Percentiles rank a stretch among this genome's conserved stretches.
These are phyloP conservation scores for Oceanodroma leucorhoa DNA, from an alignment of 2,797 vertebrate genomes.

Conservation along the genomic window DNA sequence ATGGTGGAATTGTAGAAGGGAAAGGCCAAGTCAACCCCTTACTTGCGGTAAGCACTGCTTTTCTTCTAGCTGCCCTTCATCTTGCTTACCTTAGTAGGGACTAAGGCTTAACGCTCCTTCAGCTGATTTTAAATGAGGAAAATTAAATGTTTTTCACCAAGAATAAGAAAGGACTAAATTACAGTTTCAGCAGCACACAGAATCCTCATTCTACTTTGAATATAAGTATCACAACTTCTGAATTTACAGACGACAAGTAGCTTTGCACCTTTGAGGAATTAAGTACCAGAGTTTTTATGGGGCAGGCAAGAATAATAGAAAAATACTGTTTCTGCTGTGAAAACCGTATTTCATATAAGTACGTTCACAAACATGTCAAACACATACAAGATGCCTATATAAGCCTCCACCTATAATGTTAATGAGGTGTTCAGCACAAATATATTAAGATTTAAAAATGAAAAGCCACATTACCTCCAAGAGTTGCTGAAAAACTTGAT, in stretches of 20 bases:
- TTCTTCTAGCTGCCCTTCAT: not conserved
- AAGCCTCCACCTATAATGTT: not conserved
- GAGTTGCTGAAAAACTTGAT: slow-evolving; percentile 76
- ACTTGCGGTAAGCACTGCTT: not conserved
- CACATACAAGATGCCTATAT: not conserved
- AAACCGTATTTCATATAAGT: not conserved
- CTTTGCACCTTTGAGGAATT: not conserved
- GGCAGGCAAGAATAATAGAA: not conserved
- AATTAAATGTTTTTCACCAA: not conserved
- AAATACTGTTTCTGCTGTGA: not conserved
- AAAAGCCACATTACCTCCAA: slow-evolving; percentile 74
- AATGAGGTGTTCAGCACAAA: not conserved
- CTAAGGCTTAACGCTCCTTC: not conserved
- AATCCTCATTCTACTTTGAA: not conserved
- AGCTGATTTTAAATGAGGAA: not conserved
- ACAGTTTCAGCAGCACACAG: not conserved
- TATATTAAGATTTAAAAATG: not conserved
- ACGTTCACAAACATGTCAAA: not conserved
- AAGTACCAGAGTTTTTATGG: not conserved
- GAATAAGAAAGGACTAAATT: not conserved
- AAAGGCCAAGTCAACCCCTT: not conserved
- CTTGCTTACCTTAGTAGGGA: not conserved
- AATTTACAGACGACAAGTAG: not conserved
- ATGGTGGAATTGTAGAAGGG: not conserved
- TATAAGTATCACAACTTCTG: not conserved